phyloP scores from a whole-genome alignment of 2,797 vertebrate genomes.

The Gymnodraco acuticeps region DNA sequence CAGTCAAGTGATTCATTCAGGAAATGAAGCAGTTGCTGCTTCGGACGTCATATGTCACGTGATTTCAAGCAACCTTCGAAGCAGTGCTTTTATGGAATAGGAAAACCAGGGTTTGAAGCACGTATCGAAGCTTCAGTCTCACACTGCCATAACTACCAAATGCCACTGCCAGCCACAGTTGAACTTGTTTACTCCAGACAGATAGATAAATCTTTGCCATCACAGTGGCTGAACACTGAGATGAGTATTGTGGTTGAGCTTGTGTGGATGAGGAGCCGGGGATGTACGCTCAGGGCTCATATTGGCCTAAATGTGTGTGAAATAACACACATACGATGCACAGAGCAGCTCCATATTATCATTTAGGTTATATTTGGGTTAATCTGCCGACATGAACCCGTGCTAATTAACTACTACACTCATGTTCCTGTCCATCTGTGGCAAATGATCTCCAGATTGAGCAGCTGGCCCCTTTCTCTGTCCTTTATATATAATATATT shows the following conservation, averaged over 20 bases:
- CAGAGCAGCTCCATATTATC: constrained; percentile 14
- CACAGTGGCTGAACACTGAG: constrained; percentile 55
- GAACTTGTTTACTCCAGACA: constrained; percentile 61
- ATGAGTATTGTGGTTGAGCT: constrained; percentile 53
- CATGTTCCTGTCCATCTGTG: constrained; percentile 23
- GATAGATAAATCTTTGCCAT: constrained; percentile 64
- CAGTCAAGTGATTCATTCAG: no score
- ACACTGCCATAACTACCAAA: constrained; percentile 3
- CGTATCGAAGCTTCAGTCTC: no score
- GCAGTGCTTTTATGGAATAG: no score
- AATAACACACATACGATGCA: constrained; percentile 7
- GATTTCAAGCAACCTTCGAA: no score
- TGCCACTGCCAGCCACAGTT: constrained; percentile 57
- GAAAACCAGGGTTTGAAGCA: no score
- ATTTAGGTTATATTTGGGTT: constrained; percentile 33
- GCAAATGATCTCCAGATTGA: constrained; percentile 5
- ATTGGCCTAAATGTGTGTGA: constrained; percentile 6
- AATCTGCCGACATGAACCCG: constrained; percentile 30
- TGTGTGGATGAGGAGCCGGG: constrained; percentile 13
- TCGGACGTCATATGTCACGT: no score
- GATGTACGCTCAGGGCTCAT: constrained; percentile 1
- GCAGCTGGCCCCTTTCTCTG: background rate
- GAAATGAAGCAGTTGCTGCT: no score
- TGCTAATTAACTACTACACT: constrained; percentile 22
- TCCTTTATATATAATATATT: background rate